Base-by-base conservation (phyloP, 2,113 vertebrate species). In the Hippopotamus amphibius region DNA sequence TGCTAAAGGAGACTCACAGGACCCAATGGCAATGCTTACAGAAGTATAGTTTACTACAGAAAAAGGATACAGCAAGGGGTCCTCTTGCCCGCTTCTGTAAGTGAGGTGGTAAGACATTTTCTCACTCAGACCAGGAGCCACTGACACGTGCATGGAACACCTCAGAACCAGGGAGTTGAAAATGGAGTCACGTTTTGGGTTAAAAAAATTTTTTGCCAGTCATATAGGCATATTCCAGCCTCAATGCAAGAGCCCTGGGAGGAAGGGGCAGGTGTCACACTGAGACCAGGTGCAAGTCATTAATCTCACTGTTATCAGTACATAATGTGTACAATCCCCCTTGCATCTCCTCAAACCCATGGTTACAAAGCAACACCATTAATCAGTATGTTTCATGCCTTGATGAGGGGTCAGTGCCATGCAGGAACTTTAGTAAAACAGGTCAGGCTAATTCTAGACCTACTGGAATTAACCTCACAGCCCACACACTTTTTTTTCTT, bases 1-100 rank as follows among this genome's bases (percentile, higher is more conserved):
- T 79, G 68, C 55, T 88, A 50, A 79, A 79, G 80, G 82, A 82
- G 22, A 83, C 10, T 89, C 77, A 92, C 21, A 87, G 66, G 91
- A 86, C 26, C 81, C 53, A 88, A 84, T n/a, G 21, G 48, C 66
- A 90, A 6, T 74, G 11, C 17, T 93, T 93, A 79, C 55, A 93
- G 55, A 68, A 84, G 13, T 81, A 69, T 22, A 88, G 28, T 71
- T 93, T 95, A 55, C 66, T 80, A 84, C 10, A 80, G 57, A 65
- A 77, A 68, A 82, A 93, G 84, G 50, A 37, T 90, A 82, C 6
- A 86, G 50, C 37, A 28, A 74, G 19, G 43, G 19, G 24, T 82
- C 46, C 33, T 84, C 69, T 55, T 72, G 33, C 33, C 53, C 16
- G 66, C 11, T 48, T 93, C 59, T 95, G 6, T 77, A 90, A 90